A percentile compares a stretch with the other conserved stretches of the same genome.
These are phyloP conservation scores for Synergus laeviventris DNA, from an alignment of 2,888 invertebrate genomes.

Conservation along the genomic window DNA sequence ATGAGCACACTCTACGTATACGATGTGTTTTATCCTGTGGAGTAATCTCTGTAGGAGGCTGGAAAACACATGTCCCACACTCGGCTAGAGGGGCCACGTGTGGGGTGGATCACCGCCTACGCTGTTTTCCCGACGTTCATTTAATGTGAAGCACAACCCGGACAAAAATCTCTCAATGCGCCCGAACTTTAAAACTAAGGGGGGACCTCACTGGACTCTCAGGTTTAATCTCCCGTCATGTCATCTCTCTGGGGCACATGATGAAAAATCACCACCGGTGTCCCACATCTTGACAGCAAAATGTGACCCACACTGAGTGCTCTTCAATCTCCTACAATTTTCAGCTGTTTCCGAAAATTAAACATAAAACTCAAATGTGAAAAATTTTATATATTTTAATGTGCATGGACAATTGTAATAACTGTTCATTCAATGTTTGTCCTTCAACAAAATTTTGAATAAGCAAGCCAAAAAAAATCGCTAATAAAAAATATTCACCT, in stretches of 20 bases:
- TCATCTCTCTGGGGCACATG: not conserved
- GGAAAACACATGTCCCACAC: slow-evolving; percentile 73
- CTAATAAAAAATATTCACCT: too few relatives aligned
- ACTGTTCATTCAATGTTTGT: too few relatives aligned
- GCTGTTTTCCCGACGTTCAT: slow-evolving; percentile 44
- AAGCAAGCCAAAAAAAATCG: too few relatives aligned
- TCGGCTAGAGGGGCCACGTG: slow-evolving; percentile 69
- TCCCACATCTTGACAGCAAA: slow-evolving; percentile 24
- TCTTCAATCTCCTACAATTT: not conserved
- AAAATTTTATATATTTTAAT: not conserved
- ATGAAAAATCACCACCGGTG: slow-evolving; percentile 9
- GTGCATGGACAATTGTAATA: not conserved
- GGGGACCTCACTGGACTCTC: slow-evolving; percentile 19
- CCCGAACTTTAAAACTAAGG: not conserved
- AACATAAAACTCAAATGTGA: not conserved
- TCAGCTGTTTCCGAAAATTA: not conserved
- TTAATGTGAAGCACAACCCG: slow-evolving; percentile 40
- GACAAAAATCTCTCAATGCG: slow-evolving; percentile 34
- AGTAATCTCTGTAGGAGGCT: slow-evolving; percentile 72
- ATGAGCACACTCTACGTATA: slow-evolving; percentile 7
- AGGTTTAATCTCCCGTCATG: slow-evolving; percentile 18
- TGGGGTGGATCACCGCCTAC: slow-evolving; percentile 59
- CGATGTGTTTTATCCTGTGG: slow-evolving; percentile 45
- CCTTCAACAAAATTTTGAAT: too few relatives aligned
- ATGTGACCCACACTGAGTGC: slow-evolving; percentile 8